These are phyloP conservation scores for Siniperca scherzeri DNA, from an alignment of 2,797 vertebrate genomes.

Conservation along the genomic window DNA sequence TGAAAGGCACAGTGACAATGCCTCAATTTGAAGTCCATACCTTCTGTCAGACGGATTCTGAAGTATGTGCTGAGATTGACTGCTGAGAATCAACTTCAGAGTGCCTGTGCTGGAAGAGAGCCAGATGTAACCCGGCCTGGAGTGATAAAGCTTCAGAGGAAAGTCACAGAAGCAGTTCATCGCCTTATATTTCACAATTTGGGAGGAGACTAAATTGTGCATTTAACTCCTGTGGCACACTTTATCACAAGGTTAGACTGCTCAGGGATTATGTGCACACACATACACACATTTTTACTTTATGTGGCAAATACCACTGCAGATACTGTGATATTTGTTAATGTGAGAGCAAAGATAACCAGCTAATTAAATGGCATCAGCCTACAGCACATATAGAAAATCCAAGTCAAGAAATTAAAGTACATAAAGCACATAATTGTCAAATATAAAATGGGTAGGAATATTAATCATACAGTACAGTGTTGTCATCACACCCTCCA, in stretches of 20 bases:
- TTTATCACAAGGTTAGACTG: conserved; percentile 25
- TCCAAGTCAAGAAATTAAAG: neutral
- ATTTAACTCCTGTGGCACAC: conserved; percentile 41
- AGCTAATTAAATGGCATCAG: neutral
- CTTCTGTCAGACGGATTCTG: conserved; percentile 32
- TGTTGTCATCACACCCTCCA: neutral
- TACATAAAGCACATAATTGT: neutral
- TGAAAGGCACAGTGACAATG: conserved; percentile 24
- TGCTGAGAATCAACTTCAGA: conserved; percentile 55
- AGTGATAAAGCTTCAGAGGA: conserved; percentile 50
- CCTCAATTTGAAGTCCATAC: conserved; percentile 38
- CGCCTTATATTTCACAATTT: conserved; percentile 49
- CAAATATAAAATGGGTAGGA: neutral
- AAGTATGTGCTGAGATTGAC: conserved; percentile 47
- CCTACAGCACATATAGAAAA: neutral
- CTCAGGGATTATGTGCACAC: conserved; percentile 36
- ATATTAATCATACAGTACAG: conserved; percentile 18
- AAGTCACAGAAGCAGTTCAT: conserved; percentile 45
- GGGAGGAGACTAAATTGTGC: conserved; percentile 44
- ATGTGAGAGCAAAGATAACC: neutral
- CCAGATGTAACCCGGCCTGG: conserved; percentile 36
- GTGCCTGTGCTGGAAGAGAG: conserved; percentile 34
- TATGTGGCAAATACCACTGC: conserved; percentile 4
- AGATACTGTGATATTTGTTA: conserved; percentile 6
- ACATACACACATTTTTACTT: neutral